Evolutionary conservation across 2,888 invertebrate genomes (phyloP).

Genomic region (Nephrotoma guestfalica): DNA sequence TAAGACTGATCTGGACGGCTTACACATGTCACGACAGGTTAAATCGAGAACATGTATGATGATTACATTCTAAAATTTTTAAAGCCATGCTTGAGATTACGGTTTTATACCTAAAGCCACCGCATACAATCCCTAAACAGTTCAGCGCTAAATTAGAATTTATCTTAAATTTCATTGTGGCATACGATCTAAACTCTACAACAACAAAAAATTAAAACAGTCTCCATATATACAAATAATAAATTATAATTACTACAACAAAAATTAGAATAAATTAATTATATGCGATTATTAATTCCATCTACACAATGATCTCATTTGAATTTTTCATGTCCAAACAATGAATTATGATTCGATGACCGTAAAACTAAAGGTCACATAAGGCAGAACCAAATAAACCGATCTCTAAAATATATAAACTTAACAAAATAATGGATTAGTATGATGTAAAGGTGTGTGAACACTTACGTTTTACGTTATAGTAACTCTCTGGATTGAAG

Average conservation of each 20-base stretch:
- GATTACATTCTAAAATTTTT: too few species aligned
- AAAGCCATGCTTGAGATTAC: too few species aligned
- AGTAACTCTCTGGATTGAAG: slow-evolving; percentile 31
- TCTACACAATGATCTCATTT: neutral
- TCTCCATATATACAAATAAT: neutral
- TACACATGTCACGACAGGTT: too few species aligned
- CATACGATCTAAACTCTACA: neutral
- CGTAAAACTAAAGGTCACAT: neutral
- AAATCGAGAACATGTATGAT: too few species aligned
- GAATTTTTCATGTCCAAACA: neutral
- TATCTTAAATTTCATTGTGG: neutral
- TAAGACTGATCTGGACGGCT: too few species aligned
- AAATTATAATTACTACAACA: neutral
- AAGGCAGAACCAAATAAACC: neutral
- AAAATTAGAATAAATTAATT: neutral
- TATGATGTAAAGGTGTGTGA: neutral
- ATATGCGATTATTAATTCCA: neutral
- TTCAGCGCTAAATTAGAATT: neutral
- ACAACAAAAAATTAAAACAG: neutral
- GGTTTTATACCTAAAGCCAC: too few species aligned
- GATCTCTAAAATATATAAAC: neutral
- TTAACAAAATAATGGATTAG: neutral
- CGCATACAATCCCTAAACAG: too few species aligned
- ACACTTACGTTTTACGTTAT: slow-evolving; percentile 10
- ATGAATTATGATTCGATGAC: neutral